Base-by-base conservation (phyloP, 2,888 invertebrate species). In the Teinopalpus imperialis region DNA sequence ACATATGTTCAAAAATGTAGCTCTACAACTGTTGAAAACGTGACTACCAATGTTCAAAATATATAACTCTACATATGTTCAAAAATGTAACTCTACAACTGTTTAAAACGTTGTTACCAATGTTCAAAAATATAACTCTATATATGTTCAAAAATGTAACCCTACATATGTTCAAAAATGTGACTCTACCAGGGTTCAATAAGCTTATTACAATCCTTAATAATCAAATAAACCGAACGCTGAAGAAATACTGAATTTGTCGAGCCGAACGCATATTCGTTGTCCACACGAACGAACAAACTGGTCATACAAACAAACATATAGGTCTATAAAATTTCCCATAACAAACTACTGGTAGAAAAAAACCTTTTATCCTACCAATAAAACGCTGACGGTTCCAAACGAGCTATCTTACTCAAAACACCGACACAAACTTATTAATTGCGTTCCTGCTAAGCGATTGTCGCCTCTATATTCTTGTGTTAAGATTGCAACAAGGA, bases 331-430 rank as follows among this genome's bases (percentile, higher is more conserved):
- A 57, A 59, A 58, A 55, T 48, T 43, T 52, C 52, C 49, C 46
- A 49, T 53, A 52, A 51, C 54, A 51, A 51, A 54, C 52, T 53
- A 60, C 57, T 56, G 54, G 56, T 53, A 46, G 37, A 57, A 60
- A 63, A 65, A 67, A 60, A 55, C 57, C 58, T 61, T 65, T 69
- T 63, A 65, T 59, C 52, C 63, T 61, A 67, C 66, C 64, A 67
- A 73, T 74, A 75, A 75, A 75, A 72, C 59, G 62, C 57, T 65
- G 62, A 66, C 64, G 69, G 68, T 69, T 48, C 47, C 43, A 56
- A 56, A 53, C 52, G 53, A 57, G 53, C 52, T 54, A 55, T 54
- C 53, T 57, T 50, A 51, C 55, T 59, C 52, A 46, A 55, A 56
- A 56, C 52, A 49, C 49, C 18, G 27, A 32, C 12, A 32, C 48